Evolutionary conservation across 2,797 vertebrate genomes (phyloP).

Genomic region (Antennarius maculatus): DNA sequence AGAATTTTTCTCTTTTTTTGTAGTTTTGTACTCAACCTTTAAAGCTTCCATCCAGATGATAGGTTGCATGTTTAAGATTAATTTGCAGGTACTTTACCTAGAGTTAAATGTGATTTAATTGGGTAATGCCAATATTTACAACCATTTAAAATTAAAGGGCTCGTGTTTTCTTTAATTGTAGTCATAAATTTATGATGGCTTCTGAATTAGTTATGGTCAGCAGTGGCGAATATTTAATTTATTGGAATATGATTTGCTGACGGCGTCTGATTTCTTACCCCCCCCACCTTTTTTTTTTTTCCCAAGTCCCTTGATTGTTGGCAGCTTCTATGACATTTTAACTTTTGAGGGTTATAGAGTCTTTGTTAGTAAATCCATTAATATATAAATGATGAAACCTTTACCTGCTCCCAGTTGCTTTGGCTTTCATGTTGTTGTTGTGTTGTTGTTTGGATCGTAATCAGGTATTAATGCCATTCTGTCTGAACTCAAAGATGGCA

Average conservation of each 20-base stretch:
- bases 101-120: slow-evolving; percentile 78
- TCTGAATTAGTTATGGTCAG: slow-evolving; percentile 87
- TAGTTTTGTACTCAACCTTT: slow-evolving; percentile 13
- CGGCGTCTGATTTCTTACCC: slow-evolving; percentile 69
- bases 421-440: slow-evolving; percentile 89
- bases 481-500: slow-evolving; percentile 88
- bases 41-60: slow-evolving; percentile 4
- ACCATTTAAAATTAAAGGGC: slow-evolving; percentile 83
- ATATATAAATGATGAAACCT: slow-evolving; percentile 89
- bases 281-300: slow-evolving; percentile 27
- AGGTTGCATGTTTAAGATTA: slow-evolving; percentile 30
- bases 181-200: slow-evolving; percentile 81
- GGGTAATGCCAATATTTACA: slow-evolving; percentile 86
- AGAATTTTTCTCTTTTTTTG: not conserved
- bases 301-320: slow-evolving; percentile 75
- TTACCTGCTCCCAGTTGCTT: slow-evolving; percentile 88
- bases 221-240: slow-evolving; percentile 83
- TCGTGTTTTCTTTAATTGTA: slow-evolving; percentile 86
- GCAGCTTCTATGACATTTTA: slow-evolving; percentile 80
- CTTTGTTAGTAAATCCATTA: slow-evolving; percentile 88
- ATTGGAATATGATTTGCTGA: slow-evolving; percentile 84
- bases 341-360: slow-evolving; percentile 78
- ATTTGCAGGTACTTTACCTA: slow-evolving; percentile 64
- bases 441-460: slow-evolving; percentile 88
- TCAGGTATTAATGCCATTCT: slow-evolving; percentile 89